Conservation (phyloP, 1,140 invertebrate genomes). For the Aplysia californica region DNA sequence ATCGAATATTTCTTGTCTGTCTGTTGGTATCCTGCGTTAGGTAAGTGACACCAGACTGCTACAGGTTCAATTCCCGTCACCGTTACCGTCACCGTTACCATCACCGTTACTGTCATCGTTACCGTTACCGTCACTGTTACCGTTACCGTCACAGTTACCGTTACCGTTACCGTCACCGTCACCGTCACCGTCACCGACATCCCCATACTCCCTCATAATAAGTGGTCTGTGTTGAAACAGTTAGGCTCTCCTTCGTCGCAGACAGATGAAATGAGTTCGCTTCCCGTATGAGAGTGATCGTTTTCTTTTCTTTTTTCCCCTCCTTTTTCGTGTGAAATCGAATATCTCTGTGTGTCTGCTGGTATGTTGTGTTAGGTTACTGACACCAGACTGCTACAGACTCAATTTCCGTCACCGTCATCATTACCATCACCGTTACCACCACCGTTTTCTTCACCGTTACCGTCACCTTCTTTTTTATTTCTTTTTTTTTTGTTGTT, state of each 20-base stretch:
- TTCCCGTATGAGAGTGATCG: neutral
- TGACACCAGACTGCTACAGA: neutral
- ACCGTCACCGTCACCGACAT: neutral
- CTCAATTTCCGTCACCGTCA: neutral
- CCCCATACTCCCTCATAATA: neutral
- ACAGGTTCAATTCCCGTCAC: neutral
- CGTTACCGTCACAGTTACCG: neutral
- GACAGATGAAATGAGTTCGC: neutral
- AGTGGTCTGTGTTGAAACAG: neutral
- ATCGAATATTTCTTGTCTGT: too few relatives aligned
- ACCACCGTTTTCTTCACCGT: too few relatives aligned
- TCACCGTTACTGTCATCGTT: neutral
- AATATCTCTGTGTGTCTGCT: too few relatives aligned
- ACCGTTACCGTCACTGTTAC: neutral
- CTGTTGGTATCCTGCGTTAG: too few relatives aligned
- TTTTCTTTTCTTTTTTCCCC: neutral
- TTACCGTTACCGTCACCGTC: neutral
- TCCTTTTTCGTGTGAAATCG: too few relatives aligned
- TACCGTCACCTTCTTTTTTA: neutral
- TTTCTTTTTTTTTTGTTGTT: too few relatives aligned
- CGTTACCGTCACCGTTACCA: neutral
- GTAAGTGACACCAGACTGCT: neutral
- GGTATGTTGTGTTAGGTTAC: too few relatives aligned
- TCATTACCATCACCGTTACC: neutral
- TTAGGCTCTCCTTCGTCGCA: neutral